These are phyloP conservation scores for Microtus californicus DNA, from an alignment of 2,797 vertebrate species.

Conservation along the genomic window DNA sequence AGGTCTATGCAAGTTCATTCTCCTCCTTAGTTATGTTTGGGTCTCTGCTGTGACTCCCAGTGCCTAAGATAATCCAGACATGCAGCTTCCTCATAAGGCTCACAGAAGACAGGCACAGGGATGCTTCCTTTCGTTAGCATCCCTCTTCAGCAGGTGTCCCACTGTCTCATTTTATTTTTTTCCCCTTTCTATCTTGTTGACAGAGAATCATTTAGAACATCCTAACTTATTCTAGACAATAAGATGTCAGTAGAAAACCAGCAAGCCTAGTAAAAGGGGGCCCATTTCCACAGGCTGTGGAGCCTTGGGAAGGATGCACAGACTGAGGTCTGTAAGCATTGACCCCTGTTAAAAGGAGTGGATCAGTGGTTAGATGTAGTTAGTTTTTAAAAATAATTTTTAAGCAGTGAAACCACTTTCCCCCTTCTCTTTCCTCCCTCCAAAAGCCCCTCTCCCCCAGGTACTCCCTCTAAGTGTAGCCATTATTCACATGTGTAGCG, in stretches of 20 bases:
- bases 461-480: neutral
- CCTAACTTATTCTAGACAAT: no score
- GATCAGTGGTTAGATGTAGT: fast-evolving
- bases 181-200: neutral
- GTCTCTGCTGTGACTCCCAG: neutral
- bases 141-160: neutral
- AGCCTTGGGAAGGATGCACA: neutral
- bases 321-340: no score
- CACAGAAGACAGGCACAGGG: neutral
- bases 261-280: neutral
- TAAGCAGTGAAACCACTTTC: neutral
- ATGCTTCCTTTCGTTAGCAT: neutral
- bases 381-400: neutral
- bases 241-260: neutral
- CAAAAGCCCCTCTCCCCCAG: neutral
- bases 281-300: neutral
- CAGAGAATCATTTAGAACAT: neutral
- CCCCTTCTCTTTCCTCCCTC: neutral
- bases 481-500: neutral
- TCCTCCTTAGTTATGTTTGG: neutral
- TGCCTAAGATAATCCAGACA: neutral
- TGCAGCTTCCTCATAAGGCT: neutral
- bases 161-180: neutral
- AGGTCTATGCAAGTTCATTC: neutral
- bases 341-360: neutral